Base-by-base conservation (phyloP, 2,797 vertebrate genomes). In the Telmatherina bonti region DNA sequence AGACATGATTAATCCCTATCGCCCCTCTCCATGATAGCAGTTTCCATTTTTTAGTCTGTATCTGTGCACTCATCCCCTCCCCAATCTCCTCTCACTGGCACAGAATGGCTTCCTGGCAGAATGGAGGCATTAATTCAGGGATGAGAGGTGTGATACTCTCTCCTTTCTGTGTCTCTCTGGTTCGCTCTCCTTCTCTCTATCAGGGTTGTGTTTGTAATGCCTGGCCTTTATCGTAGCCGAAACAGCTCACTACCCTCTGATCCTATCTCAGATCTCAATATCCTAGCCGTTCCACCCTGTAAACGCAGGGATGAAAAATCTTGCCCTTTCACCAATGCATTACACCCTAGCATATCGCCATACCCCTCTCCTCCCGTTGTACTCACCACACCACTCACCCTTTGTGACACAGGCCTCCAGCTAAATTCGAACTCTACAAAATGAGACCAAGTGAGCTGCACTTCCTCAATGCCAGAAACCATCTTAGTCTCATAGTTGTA, bases 241-340 rank as follows among this genome's bases (percentile, higher is more conserved):
- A 92, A 91, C 93, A 91, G 92, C 91, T 93, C 92, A 90, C 89
- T 90, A 93, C 92, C 90, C 90, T 91, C 92, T 92, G 93, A 93
- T 94, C 91, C 91, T 93, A 92, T 93, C 92, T 91, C 82, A 83
- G 91, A 92, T 93, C 92, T 93, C 93, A 92, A 92, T 93, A 92
- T 93, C 91, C 91, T 90, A 69, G 92, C 90, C 84, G 91, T 93
- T 94, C 90, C 91, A 90, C 90, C 89, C 91, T 90, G 89, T 93
- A 93, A 93, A 93, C 87, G 90, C 91, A 91, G 85, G 91, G 93
- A 92, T 92, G 91, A 93, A 91, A 91, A 91, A 92, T 92, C 90
- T 87, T 90, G 92, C 90, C 92, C 91, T 92, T 91, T 92, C 87
- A 85, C 88, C 89, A 86, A 84, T 90, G 88, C 87, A 92, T 92